These are phyloP conservation scores for Macrophya alboannulata DNA, from an alignment of 2,888 invertebrate species.

Conservation along the genomic window DNA sequence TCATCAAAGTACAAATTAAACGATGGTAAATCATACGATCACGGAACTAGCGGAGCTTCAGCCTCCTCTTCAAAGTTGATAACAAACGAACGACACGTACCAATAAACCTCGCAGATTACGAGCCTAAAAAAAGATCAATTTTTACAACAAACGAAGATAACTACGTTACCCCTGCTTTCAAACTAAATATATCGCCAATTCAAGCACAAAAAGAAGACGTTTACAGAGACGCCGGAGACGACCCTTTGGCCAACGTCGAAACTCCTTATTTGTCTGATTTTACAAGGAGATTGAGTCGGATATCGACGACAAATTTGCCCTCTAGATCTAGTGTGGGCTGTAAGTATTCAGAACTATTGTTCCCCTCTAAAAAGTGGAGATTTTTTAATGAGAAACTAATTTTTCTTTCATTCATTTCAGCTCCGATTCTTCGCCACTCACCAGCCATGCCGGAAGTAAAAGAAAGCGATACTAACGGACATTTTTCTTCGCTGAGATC, in stretches of 20 bases:
- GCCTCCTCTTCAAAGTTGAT: background rate
- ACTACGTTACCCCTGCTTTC: conserved; percentile 69
- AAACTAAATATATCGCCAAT: conserved; percentile 72
- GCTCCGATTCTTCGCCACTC: conserved; percentile 51
- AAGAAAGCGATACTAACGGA: conserved; percentile 77
- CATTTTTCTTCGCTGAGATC: conserved; percentile 74
- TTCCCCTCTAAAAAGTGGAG: conserved; percentile 32
- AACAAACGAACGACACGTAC: conserved; percentile 17
- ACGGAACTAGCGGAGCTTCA: background rate
- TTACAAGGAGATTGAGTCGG: conserved; percentile 83
- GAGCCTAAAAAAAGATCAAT: conserved; percentile 67
- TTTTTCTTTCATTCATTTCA: conserved; percentile 10
- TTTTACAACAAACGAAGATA: conserved; percentile 67
- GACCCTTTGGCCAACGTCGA: conserved; percentile 81
- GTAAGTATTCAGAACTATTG: conserved; percentile 65
- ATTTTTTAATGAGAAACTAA: conserved; percentile 15
- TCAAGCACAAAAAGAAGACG: conserved; percentile 66
- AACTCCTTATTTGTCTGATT: conserved; percentile 88
- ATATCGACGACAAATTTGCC: conserved; percentile 70
- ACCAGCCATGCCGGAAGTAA: conserved; percentile 69
- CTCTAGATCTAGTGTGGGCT: conserved; percentile 69
- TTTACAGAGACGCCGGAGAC: conserved; percentile 66
- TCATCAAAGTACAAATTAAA: conserved; percentile 6
- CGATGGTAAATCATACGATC: background rate
- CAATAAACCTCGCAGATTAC: conserved; percentile 57